These are phyloP conservation scores for Bucorvus abyssinicus DNA, from an alignment of 2,797 vertebrate genomes.

Conservation along the genomic window DNA sequence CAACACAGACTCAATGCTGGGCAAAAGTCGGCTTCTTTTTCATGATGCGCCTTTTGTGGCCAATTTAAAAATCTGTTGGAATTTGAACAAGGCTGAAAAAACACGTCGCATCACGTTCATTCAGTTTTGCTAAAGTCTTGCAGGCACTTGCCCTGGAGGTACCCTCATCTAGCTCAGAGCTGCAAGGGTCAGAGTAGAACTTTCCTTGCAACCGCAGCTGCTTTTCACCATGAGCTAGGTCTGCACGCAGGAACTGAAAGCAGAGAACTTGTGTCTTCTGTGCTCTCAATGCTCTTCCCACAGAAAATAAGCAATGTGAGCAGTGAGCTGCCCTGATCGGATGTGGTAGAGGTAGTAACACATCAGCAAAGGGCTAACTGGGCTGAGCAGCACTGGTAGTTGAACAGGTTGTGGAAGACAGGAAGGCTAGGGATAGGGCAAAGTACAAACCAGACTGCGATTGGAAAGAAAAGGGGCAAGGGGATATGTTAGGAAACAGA, in stretches of 20 bases:
- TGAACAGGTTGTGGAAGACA: background rate
- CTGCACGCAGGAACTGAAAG: background rate
- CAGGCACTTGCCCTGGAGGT: background rate
- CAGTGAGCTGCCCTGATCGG: background rate
- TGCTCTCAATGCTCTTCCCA: background rate
- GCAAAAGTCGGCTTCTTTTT: background rate
- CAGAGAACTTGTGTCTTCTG: background rate
- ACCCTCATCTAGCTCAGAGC: background rate
- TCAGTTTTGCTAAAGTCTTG: background rate
- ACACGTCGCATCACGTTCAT: background rate
- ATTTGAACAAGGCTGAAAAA: background rate
- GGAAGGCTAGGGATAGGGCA: background rate
- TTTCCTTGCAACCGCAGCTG: background rate
- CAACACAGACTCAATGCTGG: background rate
- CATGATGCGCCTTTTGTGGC: background rate
- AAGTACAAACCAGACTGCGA: background rate
- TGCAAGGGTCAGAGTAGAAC: background rate
- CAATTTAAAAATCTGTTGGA: background rate
- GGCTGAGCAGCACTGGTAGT: background rate
- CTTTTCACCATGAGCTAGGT: background rate
- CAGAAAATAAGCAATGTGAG: background rate
- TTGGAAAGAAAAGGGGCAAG: background rate
- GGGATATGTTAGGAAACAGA: background rate
- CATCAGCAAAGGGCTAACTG: background rate
- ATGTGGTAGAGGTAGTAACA: background rate